Conservation (phyloP, 2,888 invertebrate genomes). For the Nomada flava region DNA sequence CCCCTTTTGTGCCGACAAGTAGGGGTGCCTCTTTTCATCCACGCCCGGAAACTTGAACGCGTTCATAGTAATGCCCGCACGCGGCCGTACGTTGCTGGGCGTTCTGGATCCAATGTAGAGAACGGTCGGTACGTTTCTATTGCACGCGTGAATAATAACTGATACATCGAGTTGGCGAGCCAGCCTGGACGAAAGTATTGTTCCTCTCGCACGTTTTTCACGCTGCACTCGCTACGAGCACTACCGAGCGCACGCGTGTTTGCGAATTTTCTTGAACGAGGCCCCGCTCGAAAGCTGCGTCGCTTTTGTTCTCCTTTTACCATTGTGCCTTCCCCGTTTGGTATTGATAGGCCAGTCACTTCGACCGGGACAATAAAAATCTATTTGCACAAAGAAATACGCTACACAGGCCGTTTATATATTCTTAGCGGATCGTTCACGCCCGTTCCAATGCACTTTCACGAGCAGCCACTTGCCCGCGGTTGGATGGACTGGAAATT, state of each 20-base stretch:
- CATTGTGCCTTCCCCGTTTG: not conserved
- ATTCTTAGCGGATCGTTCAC: no score
- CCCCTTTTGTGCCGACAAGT: not conserved
- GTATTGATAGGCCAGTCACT: not conserved
- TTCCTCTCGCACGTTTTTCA: slow-evolving; percentile 12
- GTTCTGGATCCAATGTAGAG: slow-evolving; percentile 1
- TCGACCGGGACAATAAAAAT: no score
- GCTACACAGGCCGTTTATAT: no score
- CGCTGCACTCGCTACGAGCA: not conserved
- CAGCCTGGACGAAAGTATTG: slow-evolving; percentile 17
- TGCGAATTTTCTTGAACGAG: not conserved
- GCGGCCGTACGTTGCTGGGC: slow-evolving; percentile 4
- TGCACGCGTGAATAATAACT: slow-evolving; percentile 33
- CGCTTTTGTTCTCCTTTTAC: not conserved
- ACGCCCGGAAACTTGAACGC: not conserved
- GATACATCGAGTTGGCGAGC: slow-evolving; percentile 24
- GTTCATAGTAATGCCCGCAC: not conserved
- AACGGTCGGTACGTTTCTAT: not conserved
- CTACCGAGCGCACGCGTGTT: not conserved
- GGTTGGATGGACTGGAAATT: not conserved
- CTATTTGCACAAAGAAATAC: no score
- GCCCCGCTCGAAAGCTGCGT: not conserved
- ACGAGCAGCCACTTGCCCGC: not conserved
- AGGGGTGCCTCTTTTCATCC: slow-evolving; percentile 20
- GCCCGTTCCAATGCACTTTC: not conserved